A percentile compares a stretch with the other conserved stretches of the same genome.
Conservation (phyloP, 92 coral and sea anemone species). For the Porites rus region DNA sequence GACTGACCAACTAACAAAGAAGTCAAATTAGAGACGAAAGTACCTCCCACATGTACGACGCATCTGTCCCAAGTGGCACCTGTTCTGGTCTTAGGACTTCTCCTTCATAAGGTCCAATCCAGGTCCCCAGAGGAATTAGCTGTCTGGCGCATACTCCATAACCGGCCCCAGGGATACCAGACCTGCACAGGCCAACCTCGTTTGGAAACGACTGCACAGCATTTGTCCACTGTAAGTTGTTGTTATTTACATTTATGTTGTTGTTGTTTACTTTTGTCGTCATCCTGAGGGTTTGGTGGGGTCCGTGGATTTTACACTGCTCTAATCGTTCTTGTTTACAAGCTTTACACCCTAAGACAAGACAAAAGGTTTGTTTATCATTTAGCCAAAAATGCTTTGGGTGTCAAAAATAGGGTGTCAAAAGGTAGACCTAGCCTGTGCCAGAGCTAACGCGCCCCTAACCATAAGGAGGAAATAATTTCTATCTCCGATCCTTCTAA, state of each 20-base stretch:
- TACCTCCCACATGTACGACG: conserved; percentile 93
- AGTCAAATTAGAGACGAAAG: neutral
- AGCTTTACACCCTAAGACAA: conserved; percentile 33
- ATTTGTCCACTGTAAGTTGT: conserved; percentile 7
- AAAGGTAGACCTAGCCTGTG: too few relatives aligned
- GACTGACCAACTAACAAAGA: neutral
- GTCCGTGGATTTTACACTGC: conserved; percentile 20
- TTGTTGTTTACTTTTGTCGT: conserved; percentile 21
- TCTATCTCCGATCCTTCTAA: too few relatives aligned
- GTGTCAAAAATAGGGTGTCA: neutral
- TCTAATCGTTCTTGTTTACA: conserved; percentile 16
- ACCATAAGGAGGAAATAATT: too few relatives aligned
- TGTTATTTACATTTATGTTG: conserved; percentile 9
- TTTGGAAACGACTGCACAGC: conserved; percentile 86
- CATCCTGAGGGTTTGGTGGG: conserved; percentile 13
- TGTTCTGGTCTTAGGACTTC: conserved; percentile 50
- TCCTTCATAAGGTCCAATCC: conserved; percentile 95
- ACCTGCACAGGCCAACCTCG: conserved; percentile 82
- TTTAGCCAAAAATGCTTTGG: too few relatives aligned
- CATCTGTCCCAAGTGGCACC: conserved; percentile 29
- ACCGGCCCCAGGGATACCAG: conserved; percentile 80
- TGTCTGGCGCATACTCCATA: conserved; percentile 86
- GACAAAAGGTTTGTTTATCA: neutral
- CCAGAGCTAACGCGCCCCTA: too few relatives aligned
- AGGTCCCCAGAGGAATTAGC: conserved; percentile 82